Conservation (phyloP, 2,888 invertebrate species). For the Stegophylla sp. region DNA sequence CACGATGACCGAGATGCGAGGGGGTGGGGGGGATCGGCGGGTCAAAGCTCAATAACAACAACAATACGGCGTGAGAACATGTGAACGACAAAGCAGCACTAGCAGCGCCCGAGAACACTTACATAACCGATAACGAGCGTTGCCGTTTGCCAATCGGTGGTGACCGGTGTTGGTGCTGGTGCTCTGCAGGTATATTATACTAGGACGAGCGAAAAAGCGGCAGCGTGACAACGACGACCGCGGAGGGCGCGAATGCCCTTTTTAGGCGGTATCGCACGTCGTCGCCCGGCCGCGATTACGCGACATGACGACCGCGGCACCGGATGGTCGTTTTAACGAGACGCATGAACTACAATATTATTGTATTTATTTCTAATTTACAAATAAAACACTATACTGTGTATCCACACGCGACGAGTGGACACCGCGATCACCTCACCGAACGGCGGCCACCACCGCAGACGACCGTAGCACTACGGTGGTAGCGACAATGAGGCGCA, state of each 20-base stretch:
- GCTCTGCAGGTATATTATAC: background rate
- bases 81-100: background rate
- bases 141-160: background rate
- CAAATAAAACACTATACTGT: background rate
- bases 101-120: background rate
- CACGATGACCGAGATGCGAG: background rate
- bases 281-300: slow-evolving; percentile 5
- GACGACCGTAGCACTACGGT: background rate
- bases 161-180: background rate
- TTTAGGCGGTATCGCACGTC: slow-evolving; percentile 50
- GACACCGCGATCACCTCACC: background rate
- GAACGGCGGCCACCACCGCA: slow-evolving; percentile 5
- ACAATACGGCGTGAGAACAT: slow-evolving; percentile 1
- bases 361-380: too few species aligned
- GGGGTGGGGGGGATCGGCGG: background rate
- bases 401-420: background rate
- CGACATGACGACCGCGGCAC: slow-evolving; percentile 5
- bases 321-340: background rate
- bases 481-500: background rate
- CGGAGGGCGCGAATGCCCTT: slow-evolving; percentile 44
- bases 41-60: slow-evolving; percentile 38
- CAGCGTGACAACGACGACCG: background rate
- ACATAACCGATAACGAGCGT: background rate
- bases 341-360: too few species aligned
- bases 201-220: too few species aligned